phyloP scores from a whole-genome alignment of 2,797 vertebrate species.

The Cuniculus paca region DNA sequence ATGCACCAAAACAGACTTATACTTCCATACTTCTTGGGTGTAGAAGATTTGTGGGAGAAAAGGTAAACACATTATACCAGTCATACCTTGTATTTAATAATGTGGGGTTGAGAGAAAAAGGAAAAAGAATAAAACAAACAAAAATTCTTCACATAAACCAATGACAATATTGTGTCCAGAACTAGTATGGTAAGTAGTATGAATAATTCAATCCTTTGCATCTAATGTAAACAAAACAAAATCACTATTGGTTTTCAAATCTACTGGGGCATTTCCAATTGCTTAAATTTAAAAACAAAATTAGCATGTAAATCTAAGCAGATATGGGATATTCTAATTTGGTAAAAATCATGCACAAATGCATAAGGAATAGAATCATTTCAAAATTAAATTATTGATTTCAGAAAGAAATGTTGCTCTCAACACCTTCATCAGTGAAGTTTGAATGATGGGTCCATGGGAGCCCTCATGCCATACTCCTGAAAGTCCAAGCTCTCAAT shows the following conservation, averaged over 20 bases:
- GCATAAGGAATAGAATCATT: not conserved
- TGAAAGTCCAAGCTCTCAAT: not conserved
- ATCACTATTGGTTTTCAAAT: not conserved
- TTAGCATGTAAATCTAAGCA: not conserved
- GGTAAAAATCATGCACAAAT: not conserved
- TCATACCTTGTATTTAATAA: not conserved
- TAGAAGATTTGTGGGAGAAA: not conserved
- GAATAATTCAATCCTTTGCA: not conserved
- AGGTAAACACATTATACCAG: not conserved
- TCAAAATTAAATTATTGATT: slow-evolving; percentile 1
- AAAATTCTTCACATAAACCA: not conserved
- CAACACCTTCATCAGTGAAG: not conserved
- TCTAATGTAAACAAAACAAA: not conserved
- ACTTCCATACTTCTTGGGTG: not conserved
- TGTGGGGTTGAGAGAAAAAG: not conserved
- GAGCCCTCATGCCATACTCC: fast-evolving
- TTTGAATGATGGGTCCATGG: not conserved
- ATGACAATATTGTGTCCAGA: not conserved
- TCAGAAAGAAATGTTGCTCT: not conserved
- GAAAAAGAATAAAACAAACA: not conserved
- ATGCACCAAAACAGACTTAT: not conserved
- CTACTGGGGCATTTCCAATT: not conserved
- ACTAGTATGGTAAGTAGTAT: not conserved
- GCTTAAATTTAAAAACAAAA: slow-evolving; percentile 49
- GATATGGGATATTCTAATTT: not conserved